A percentile compares a stretch with the other conserved stretches of the same genome.
Conservation (phyloP, 2,113 vertebrate genomes). For the Misgurnus anguillicaudatus region DNA sequence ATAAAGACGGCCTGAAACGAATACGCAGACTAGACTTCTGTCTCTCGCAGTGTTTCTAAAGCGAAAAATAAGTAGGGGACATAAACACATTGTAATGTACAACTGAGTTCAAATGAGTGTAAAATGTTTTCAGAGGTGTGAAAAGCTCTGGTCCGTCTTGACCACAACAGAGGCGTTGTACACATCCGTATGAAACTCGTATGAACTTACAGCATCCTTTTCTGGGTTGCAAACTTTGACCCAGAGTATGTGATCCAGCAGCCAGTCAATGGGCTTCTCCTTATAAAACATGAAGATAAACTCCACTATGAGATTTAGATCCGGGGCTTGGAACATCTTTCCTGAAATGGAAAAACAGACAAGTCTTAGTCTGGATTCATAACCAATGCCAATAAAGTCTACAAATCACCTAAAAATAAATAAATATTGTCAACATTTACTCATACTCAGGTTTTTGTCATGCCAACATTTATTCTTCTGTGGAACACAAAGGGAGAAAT, state of each 20-base stretch:
- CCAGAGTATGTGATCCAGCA: slow-evolving; percentile 97
- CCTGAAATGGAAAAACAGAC: slow-evolving; percentile 68
- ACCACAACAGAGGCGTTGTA: not conserved
- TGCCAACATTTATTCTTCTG: too few species aligned
- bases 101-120: not conserved
- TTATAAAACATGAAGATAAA: slow-evolving; percentile 99
- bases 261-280: slow-evolving; percentile 98
- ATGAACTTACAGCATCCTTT: slow-evolving; percentile 91
- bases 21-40: slow-evolving; percentile 96
- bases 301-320: slow-evolving; percentile 96
- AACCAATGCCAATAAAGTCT: not conserved
- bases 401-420: not conserved
- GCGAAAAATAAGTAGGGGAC: not conserved
- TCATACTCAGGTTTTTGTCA: too few species aligned
- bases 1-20: slow-evolving; percentile 95
- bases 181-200: not conserved
- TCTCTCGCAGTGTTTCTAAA: slow-evolving; percentile 93
- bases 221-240: slow-evolving; percentile 99
- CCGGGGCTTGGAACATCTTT: slow-evolving; percentile 98
- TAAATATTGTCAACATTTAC: not conserved
- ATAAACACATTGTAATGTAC: not conserved
- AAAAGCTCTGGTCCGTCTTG: not conserved
- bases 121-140: not conserved
- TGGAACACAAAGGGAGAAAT: too few species aligned
- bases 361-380: not conserved